Evolutionary conservation across 2,797 vertebrate species (phyloP).

Genomic region (Falco cherrug): DNA sequence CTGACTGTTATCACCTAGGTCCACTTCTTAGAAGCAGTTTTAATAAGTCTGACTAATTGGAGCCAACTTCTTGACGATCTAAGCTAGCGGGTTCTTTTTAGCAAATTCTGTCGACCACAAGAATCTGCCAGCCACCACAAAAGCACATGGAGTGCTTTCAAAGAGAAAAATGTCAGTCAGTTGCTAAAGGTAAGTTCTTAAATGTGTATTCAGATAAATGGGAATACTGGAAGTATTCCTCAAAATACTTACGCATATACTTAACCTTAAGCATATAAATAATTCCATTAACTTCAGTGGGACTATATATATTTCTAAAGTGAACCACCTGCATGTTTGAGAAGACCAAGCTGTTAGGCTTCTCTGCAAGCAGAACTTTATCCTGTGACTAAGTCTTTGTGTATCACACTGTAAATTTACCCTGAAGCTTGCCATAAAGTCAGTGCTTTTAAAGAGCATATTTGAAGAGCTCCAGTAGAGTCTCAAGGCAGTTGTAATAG

Average conservation of each 20-base stretch:
- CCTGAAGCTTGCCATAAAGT: constrained; percentile 53
- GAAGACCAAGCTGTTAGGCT: constrained; percentile 38
- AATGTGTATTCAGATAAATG: background rate
- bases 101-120: background rate
- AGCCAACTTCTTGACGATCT: background rate
- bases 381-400: constrained; percentile 31
- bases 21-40: background rate
- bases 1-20: background rate
- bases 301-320: constrained; percentile 25
- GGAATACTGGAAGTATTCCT: constrained; percentile 2
- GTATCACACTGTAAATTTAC: constrained; percentile 27
- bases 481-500: constrained; percentile 54
- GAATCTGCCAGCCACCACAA: background rate
- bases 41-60: background rate
- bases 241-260: background rate
- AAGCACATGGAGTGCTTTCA: background rate
- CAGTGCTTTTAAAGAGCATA: constrained; percentile 41
- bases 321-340: constrained; percentile 35
- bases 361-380: constrained; percentile 19
- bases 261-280: background rate
- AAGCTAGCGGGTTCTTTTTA: background rate
- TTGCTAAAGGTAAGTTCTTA: background rate
- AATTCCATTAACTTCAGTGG: constrained; percentile 38
- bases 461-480: constrained; percentile 56
- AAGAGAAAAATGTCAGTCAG: background rate